phyloP scores from a whole-genome alignment of 2,797 vertebrate species.

The Sebastes diploproa region DNA sequence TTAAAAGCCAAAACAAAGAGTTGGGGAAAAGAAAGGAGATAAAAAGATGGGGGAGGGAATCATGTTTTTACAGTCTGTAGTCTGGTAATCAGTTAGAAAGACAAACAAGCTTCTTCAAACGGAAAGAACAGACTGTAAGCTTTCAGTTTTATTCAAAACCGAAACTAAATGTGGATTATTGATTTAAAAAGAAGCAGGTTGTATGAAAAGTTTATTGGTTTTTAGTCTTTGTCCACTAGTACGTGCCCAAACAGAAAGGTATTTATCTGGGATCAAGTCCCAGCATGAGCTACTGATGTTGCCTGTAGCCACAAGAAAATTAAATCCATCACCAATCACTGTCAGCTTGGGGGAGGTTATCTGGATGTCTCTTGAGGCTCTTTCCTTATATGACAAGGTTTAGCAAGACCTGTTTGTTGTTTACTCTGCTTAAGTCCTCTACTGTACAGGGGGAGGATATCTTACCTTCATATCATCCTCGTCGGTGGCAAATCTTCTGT shows the following conservation, averaged over 20 bases:
- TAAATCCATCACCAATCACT: background rate
- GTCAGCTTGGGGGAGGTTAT: background rate
- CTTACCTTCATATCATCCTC: constrained; percentile 80
- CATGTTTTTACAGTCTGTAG: background rate
- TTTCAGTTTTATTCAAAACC: background rate
- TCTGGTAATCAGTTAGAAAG: background rate
- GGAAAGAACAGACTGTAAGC: background rate
- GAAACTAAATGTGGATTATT: background rate
- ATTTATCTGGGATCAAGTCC: constrained; percentile 16
- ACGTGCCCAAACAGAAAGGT: background rate
- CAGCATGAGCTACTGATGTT: constrained; percentile 18
- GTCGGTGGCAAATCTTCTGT: constrained; percentile 85
- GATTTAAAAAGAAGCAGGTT: background rate
- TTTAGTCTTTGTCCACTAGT: background rate
- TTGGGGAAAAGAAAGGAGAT: background rate
- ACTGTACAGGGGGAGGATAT: background rate
- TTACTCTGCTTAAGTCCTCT: background rate
- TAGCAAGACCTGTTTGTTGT: background rate
- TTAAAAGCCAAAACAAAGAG: constrained; percentile 4
- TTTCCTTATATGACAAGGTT: background rate
- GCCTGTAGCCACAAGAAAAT: constrained; percentile 20
- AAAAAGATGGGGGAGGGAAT: background rate
- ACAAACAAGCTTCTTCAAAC: background rate
- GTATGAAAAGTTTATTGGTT: background rate
- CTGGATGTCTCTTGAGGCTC: background rate